phyloP scores from a whole-genome alignment of 2,113 vertebrate genomes.

The Cryptotis parvus region DNA sequence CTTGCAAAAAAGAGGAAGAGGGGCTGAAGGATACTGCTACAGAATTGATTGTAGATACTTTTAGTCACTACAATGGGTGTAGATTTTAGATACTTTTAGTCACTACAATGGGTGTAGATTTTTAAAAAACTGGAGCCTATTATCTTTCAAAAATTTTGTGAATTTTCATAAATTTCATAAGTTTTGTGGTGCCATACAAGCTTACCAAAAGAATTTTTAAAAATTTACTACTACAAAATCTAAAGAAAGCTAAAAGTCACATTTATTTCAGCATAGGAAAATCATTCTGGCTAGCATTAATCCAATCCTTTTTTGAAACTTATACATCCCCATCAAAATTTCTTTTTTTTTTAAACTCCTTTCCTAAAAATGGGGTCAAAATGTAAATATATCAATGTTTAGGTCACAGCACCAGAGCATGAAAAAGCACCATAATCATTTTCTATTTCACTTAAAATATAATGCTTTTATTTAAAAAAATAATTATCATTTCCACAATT shows the following conservation, averaged over 20 bases:
- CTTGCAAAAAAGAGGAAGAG: too few species aligned
- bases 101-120: neutral
- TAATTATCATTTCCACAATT: slow-evolving; percentile 13
- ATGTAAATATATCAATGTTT: neutral
- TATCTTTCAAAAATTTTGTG: too few species aligned
- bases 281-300: neutral
- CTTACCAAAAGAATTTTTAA: neutral
- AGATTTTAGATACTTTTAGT: neutral
- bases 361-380: slow-evolving; percentile 36
- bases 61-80: neutral
- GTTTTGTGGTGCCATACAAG: neutral
- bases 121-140: neutral
- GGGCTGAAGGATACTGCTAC: neutral
- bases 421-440: neutral
- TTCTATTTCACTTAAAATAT: neutral
- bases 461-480: slow-evolving; percentile 2
- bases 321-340: neutral
- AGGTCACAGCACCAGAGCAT: neutral
- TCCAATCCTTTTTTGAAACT: neutral
- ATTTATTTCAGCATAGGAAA: neutral
- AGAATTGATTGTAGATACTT: neutral
- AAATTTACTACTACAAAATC: neutral
- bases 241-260: neutral
- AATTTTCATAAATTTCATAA: too few species aligned
- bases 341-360: neutral